phyloP scores from a whole-genome alignment of 2,888 invertebrate species.

The Lordiphosa fenestrarum region DNA sequence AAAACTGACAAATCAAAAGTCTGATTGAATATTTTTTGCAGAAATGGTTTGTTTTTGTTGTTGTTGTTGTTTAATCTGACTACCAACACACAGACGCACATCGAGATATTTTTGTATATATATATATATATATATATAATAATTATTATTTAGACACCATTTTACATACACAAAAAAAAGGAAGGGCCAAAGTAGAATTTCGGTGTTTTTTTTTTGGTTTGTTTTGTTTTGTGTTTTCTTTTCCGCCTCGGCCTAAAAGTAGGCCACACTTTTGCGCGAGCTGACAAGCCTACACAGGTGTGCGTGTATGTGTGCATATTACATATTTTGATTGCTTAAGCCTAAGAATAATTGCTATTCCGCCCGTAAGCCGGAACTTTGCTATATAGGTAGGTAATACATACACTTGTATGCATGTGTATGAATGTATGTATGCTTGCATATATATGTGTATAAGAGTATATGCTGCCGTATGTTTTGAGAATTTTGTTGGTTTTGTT shows the following conservation, averaged over 20 bases:
- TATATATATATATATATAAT: conserved; percentile 15
- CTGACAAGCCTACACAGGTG: no score
- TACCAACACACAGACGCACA: conserved; percentile 51
- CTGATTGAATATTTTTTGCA: background rate
- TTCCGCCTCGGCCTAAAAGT: conserved; percentile 1
- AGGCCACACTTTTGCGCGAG: no score
- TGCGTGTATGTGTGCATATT: no score
- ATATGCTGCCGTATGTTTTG: no score
- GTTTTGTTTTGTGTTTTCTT: background rate
- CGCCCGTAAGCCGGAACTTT: no score
- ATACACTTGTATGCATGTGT: no score
- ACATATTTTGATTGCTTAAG: no score
- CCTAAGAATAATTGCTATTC: no score
- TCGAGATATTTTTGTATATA: conserved; percentile 31
- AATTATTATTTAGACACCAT: conserved; percentile 54
- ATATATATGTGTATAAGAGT: no score
- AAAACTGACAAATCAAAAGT: background rate
- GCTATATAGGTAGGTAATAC: no score
- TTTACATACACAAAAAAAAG: conserved; percentile 49
- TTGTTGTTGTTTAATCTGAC: conserved; percentile 38
- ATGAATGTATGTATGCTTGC: no score
- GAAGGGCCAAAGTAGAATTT: conserved; percentile 9
- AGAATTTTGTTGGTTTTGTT: no score
- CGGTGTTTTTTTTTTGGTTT: background rate
- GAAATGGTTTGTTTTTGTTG: conserved; percentile 11